Evolutionary conservation across 2,888 invertebrate species (phyloP), one percentile per base, ranked within the genome.

Genomic region (Tachina lurida): DNA sequence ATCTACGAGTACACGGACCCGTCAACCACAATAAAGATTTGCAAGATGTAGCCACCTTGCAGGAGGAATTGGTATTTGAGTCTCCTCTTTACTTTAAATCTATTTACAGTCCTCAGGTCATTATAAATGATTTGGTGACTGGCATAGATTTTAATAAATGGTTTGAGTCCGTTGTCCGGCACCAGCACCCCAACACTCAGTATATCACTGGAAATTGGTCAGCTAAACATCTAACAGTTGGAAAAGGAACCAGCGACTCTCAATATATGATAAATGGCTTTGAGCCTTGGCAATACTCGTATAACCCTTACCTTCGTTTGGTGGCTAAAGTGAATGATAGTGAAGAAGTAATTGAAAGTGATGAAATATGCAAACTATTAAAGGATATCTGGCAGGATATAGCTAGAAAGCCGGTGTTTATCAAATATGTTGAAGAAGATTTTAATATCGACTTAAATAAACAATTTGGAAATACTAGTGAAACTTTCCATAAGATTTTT

Each of bases 161-260:
- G 94, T 89, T 92, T 47, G 87, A 89, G 47, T 89, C 90, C n/a
- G 89, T 91, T 2, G 85, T 94, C 1, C 92, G 92, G 89, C 89
- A 89, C 15, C 87, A 88, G 5, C 89, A 90, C 0, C 49, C 89
- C 0, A 12, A 10, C 10, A 87, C 89, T 10, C 94, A 94, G 88
- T 89, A 89, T 7, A 91, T 95, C 9, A 90, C 90, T 12, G 93
- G 94, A 8, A 92, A 93, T 45, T 95, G 95, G 94, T 92, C 89
- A 3, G 89, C 88, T 9, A 87, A 88, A 49, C 84, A 87, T 77
- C 80, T 91, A 43, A 88, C 60, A 7, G 80, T 91, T 0, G 88
- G 88, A 54, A 84, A 85, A 19, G 86, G 86, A 0, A 76, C 87
- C 5, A 22, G 63, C 43, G 65, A 83, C 10, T 82, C 71, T 17